A percentile compares a stretch with the other conserved stretches of the same genome.
These are phyloP conservation scores for Oligia latruncula DNA, from an alignment of 2,888 invertebrate species.

Conservation along the genomic window DNA sequence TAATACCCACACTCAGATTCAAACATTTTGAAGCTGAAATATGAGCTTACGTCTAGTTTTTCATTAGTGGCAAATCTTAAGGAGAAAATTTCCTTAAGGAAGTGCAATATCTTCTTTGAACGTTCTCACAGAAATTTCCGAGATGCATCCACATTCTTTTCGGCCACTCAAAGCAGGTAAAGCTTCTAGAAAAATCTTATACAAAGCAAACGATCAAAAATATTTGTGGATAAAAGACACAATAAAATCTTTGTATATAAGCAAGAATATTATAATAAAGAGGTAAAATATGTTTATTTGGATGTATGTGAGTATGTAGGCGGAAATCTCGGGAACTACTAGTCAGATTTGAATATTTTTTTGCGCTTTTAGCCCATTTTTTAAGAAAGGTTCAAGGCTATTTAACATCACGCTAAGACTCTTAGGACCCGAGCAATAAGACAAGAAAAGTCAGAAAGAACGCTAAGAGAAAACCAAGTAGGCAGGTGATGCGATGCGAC, in stretches of 20 bases:
- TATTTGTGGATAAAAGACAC: slow-evolving; percentile 17
- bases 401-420: too few relatives aligned
- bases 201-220: slow-evolving; percentile 26
- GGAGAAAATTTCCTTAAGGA: slow-evolving; percentile 35
- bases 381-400: too few relatives aligned
- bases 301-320: too few relatives aligned
- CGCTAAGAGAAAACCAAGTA: too few relatives aligned
- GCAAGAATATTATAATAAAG: too few relatives aligned
- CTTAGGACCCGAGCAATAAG: too few relatives aligned
- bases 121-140: slow-evolving; percentile 27
- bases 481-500: too few relatives aligned
- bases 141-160: slow-evolving; percentile 48
- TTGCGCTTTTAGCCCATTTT: too few relatives aligned
- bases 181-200: slow-evolving; percentile 32
- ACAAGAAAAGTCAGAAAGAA: too few relatives aligned
- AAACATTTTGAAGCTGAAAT: slow-evolving; percentile 16
- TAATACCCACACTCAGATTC: neutral
- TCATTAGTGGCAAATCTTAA: slow-evolving; percentile 38
- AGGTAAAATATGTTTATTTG: too few relatives aligned
- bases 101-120: slow-evolving; percentile 52
- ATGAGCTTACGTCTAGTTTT: slow-evolving; percentile 24
- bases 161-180: slow-evolving; percentile 44
- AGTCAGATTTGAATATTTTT: too few relatives aligned
- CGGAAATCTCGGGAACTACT: too few relatives aligned
- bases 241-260: slow-evolving; percentile 7